These are phyloP conservation scores for Eupithecia tripunctaria DNA, from an alignment of 2,888 invertebrate genomes.

Conservation along the genomic window DNA sequence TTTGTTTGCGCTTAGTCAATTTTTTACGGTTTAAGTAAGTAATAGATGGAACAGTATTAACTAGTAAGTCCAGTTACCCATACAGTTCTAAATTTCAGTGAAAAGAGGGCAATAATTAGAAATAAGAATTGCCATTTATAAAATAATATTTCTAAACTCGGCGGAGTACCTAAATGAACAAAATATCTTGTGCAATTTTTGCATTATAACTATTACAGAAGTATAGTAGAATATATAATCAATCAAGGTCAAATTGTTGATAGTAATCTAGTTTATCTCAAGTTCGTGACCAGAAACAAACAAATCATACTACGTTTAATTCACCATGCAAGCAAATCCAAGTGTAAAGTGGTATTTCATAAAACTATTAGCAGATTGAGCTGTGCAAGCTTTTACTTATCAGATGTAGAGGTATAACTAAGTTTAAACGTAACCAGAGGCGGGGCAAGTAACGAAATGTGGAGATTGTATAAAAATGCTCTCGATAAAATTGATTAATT, in stretches of 20 bases:
- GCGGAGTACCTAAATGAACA: not conserved
- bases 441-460: slow-evolving; percentile 52
- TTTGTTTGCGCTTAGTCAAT: not conserved
- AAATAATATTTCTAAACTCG: not conserved
- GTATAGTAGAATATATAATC: not conserved
- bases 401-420: slow-evolving; percentile 43
- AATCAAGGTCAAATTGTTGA: not conserved
- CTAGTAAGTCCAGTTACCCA: not conserved
- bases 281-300: slow-evolving; percentile 3
- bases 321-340: slow-evolving; percentile 4
- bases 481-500: slow-evolving; percentile 64
- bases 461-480: slow-evolving; percentile 59
- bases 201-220: not conserved
- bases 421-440: slow-evolving; percentile 32
- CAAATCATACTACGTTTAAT: slow-evolving; percentile 7
- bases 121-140: not conserved
- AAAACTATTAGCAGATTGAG: slow-evolving; percentile 29
- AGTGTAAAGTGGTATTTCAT: slow-evolving; percentile 7
- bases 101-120: not conserved
- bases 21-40: not conserved
- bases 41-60: not conserved
- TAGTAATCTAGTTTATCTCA: slow-evolving; percentile 1
- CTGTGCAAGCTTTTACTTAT: slow-evolving; percentile 42
- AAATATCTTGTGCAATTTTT: not conserved
- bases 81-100: not conserved